A percentile compares a stretch with the other conserved stretches of the same genome.
Conservation (phyloP, 1,140 invertebrate genomes). For the Polypedilum vanderplanki region DNA sequence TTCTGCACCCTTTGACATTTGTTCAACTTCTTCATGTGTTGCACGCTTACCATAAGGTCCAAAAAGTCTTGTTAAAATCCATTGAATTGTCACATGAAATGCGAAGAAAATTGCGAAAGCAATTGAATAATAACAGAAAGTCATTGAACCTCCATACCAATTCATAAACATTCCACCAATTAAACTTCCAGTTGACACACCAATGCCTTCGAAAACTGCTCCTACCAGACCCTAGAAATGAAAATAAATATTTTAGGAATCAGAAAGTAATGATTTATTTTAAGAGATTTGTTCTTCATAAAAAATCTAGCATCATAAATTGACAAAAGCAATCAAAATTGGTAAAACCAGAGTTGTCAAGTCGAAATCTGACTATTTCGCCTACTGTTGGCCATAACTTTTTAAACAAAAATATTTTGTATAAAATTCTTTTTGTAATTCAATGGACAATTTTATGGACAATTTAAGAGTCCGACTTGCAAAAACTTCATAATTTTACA, state of each 20-base stretch:
- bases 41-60: background rate
- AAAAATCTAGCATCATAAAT: too few relatives aligned
- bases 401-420: too few relatives aligned
- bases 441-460: too few relatives aligned
- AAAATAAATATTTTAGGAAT: background rate
- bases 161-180: slow-evolving; percentile 61
- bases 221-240: slow-evolving; percentile 65
- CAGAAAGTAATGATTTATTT: too few relatives aligned
- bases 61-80: background rate
- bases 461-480: too few relatives aligned
- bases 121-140: slow-evolving; percentile 64
- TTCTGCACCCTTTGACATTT: background rate
- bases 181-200: slow-evolving; percentile 68
- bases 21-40: background rate
- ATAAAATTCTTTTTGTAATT: too few relatives aligned
- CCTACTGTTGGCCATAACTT: too few relatives aligned
- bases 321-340: too few relatives aligned
- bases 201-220: slow-evolving; percentile 78
- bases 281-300: too few relatives aligned
- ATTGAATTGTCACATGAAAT: slow-evolving; percentile 54
- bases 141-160: slow-evolving; percentile 52
- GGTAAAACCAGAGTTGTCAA: too few relatives aligned
- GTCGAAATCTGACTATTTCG: too few relatives aligned
- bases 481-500: too few relatives aligned
- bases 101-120: slow-evolving; percentile 53